Evolutionary conservation across 1,140 invertebrate species (phyloP), one percentile per base, ranked within the genome.

Genomic region (Drosophila albomicans): DNA sequence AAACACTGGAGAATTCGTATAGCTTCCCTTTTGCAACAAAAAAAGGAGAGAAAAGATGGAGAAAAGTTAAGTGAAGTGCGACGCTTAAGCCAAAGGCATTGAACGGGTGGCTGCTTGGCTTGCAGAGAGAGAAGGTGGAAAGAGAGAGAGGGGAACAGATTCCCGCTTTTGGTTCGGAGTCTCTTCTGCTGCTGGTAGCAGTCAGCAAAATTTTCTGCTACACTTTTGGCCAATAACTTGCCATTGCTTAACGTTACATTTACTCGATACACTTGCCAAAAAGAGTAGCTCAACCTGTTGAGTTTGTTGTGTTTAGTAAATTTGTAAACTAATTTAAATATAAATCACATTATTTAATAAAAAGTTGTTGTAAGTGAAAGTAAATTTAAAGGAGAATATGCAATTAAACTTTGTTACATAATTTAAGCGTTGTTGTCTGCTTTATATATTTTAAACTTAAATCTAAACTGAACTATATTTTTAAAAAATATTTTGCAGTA

Each of bases 1-100:
- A 88, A 88, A 88, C 85, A 88, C 85, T 88, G 80, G 80, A 84
- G 84, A 88, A 78, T 88, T 82, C 66, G 5, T 41, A 70, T 54
- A 28, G 28, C 5, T 28, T 16, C 32, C 49, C 25, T 41, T 35
- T 1, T 16, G 5, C 38, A 3, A 8, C 28, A 28, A 25, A 16
- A 65, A 51, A 8, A 67, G 30, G 30, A 10, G 10, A 41, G 30
- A 67, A 38, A 49, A 10, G 10, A 41, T 16, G 32, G 46, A 59
- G 46, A 65, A 77, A 79, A 76, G 77, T 79, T 86, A 79, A 87
- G 76, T 86, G 79, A 86, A 87, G 82, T 86, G 79, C 70, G 79
- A 68, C 79, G 82, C 78, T 87, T 87, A 76, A 80, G 79, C 75
- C 71, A 74, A 68, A 56, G 64, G 46, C 46, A 56, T 54, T 75